Evolutionary conservation across 1,140 invertebrate species (phyloP).

Genomic region (Heliconius hermathena): DNA sequence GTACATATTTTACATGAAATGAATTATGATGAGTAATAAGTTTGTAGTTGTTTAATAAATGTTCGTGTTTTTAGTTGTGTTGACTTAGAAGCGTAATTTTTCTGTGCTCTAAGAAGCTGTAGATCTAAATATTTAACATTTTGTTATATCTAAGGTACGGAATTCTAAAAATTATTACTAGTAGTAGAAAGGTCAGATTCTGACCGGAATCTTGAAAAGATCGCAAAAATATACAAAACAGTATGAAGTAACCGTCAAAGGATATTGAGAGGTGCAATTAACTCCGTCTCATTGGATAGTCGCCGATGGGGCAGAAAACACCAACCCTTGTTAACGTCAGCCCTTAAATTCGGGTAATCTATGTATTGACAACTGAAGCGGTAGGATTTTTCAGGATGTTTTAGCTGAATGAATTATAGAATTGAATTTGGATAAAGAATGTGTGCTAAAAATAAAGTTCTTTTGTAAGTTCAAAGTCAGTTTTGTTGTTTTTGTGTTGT

Average conservation of each 20-base stretch:
- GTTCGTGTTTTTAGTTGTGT: too few species aligned
- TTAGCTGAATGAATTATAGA: constrained; percentile 4
- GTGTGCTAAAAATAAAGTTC: neutral
- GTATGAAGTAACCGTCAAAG: constrained; percentile 10
- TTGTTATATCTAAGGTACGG: too few species aligned
- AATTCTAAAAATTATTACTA: neutral
- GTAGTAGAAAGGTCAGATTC: neutral
- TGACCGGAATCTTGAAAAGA: neutral
- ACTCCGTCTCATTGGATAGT: constrained; percentile 41
- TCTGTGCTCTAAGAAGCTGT: too few species aligned
- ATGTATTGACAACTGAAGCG: constrained; percentile 56
- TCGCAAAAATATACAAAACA: neutral
- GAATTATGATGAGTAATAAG: too few species aligned
- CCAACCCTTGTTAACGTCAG: constrained; percentile 64
- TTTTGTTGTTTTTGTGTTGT: too few species aligned
- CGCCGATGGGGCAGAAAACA: constrained; percentile 55
- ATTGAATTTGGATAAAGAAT: neutral
- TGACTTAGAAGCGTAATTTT: too few species aligned
- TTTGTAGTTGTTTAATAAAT: too few species aligned
- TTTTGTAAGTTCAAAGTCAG: too few species aligned
- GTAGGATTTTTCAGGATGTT: constrained; percentile 14
- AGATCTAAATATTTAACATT: too few species aligned
- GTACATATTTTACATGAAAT: too few species aligned
- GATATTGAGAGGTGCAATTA: constrained; percentile 55
- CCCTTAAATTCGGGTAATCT: constrained; percentile 60